These are phyloP conservation scores for Bibio marci DNA, from an alignment of 2,888 invertebrate genomes.

Conservation along the genomic window DNA sequence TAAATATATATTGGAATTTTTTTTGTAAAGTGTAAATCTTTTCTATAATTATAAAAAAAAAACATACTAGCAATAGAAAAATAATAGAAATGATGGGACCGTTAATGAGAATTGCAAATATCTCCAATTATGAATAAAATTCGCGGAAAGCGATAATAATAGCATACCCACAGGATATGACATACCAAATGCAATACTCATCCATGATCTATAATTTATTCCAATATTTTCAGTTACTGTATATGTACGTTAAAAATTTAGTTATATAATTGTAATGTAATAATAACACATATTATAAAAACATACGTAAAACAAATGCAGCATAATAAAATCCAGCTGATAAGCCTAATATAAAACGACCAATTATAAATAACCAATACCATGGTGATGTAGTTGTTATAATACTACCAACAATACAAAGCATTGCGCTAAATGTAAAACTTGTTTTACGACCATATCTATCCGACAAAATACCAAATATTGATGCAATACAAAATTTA, in stretches of 20 bases:
- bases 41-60: background rate
- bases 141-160: slow-evolving; percentile 22
- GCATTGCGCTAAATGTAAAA: slow-evolving; percentile 30
- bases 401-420: slow-evolving; percentile 31
- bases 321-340: slow-evolving; percentile 36
- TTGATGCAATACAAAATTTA: slow-evolving; percentile 35
- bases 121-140: slow-evolving; percentile 16
- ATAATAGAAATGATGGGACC: slow-evolving; percentile 22
- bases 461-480: slow-evolving; percentile 28
- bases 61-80: slow-evolving; percentile 20
- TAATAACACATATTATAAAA: background rate
- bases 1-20: no score
- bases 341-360: slow-evolving; percentile 32
- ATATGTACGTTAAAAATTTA: background rate
- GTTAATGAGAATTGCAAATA: slow-evolving; percentile 28
- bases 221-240: slow-evolving; percentile 12
- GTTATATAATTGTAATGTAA: background rate
- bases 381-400: slow-evolving; percentile 31
- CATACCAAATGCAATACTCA: slow-evolving; percentile 19
- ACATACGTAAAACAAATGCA: slow-evolving; percentile 34
- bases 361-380: slow-evolving; percentile 31
- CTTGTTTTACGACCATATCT: slow-evolving; percentile 32
- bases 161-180: slow-evolving; percentile 26
- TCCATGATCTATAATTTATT: slow-evolving; percentile 16
- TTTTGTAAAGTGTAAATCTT: no score